phyloP scores from a whole-genome alignment of 2,797 vertebrate species.

The Hippopotamyrus pictus region DNA sequence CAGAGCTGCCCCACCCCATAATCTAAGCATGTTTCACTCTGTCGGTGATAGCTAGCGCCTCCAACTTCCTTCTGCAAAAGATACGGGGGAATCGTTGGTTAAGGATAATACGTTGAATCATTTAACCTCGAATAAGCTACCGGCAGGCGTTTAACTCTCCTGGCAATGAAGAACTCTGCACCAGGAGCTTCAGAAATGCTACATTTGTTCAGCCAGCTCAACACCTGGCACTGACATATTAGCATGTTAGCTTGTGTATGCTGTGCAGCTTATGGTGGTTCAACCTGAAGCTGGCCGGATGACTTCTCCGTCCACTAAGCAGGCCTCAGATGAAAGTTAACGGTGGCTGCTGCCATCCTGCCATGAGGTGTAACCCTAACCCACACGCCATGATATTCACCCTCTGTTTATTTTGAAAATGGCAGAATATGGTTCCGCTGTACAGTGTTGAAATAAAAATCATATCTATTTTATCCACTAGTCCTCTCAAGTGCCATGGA shows the following conservation, averaged over 20 bases:
- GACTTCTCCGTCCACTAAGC: background rate
- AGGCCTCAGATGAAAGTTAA: background rate
- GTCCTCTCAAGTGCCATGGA: slow-evolving; percentile 3
- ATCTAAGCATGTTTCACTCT: background rate
- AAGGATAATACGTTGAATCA: background rate
- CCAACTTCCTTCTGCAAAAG: background rate
- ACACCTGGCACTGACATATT: background rate
- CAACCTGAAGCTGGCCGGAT: background rate
- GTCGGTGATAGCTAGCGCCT: background rate
- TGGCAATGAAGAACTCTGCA: background rate
- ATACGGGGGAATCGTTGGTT: background rate
- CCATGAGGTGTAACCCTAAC: background rate
- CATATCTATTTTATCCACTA: slow-evolving; percentile 15
- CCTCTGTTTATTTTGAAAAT: background rate
- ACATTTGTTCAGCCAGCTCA: background rate
- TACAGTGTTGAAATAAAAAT: slow-evolving; percentile 12
- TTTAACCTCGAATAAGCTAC: background rate
- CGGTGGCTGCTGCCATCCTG: background rate
- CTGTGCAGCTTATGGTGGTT: background rate
- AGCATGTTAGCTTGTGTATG: background rate
- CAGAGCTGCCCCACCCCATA: background rate
- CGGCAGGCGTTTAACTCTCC: background rate
- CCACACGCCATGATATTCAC: background rate
- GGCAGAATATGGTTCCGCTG: background rate
- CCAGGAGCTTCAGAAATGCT: background rate